A percentile compares a stretch with the other conserved stretches of the same genome.
Conservation (phyloP, 2,113 vertebrate species). For the Neolamprologus sp. region DNA sequence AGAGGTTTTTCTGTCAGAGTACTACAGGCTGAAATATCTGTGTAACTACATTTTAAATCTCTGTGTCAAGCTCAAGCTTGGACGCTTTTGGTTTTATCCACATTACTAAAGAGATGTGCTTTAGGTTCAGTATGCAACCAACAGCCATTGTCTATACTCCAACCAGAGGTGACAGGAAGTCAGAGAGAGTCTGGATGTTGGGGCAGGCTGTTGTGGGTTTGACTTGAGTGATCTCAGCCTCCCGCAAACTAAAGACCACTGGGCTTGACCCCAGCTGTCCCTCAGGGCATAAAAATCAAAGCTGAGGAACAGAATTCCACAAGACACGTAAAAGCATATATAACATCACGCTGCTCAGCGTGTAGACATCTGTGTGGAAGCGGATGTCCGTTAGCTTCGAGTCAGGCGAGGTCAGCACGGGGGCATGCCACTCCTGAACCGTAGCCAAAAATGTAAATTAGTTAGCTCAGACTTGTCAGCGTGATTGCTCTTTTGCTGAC, state of each 20-base stretch:
- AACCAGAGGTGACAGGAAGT: not conserved
- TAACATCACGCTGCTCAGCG: not conserved
- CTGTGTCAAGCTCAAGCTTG: not conserved
- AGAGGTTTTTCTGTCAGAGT: not conserved
- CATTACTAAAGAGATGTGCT: not conserved
- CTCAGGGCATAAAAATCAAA: not conserved
- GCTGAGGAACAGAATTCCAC: not conserved
- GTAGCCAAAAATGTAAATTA: not conserved
- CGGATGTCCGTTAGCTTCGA: not conserved
- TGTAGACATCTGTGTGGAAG: not conserved
- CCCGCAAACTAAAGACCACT: constrained; percentile 8
- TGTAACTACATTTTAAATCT: not conserved
- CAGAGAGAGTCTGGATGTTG: not conserved
- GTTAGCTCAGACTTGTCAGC: not conserved
- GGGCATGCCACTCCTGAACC: not conserved
- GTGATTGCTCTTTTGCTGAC: not conserved
- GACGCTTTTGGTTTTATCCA: not conserved
- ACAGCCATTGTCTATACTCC: not conserved
- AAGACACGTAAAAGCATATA: not conserved
- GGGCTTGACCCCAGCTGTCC: not conserved
- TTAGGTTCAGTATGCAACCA: not conserved
- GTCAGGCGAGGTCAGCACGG: not conserved
- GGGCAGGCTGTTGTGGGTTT: not conserved
- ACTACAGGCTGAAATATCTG: not conserved
- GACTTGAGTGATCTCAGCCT: not conserved